Conservation (phyloP, 92 coral and sea anemone genomes). For the Blastomussa wellsi region DNA sequence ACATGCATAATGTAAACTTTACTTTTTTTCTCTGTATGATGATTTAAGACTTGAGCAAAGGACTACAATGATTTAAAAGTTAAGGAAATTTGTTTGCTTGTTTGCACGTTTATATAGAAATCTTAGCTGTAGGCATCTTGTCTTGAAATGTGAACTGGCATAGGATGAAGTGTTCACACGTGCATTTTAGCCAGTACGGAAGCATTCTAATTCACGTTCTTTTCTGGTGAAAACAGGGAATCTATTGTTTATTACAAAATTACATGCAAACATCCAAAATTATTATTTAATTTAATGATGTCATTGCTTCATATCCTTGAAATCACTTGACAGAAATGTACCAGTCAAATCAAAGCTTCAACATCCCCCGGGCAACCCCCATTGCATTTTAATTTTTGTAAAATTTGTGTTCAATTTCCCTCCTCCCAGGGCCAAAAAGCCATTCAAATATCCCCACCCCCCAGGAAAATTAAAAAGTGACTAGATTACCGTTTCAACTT, state of each 20-base stretch:
- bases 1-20: too few relatives aligned
- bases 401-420: too few relatives aligned
- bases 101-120: neutral
- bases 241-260: constrained; percentile 1
- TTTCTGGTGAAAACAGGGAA: neutral
- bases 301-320: neutral
- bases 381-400: too few relatives aligned
- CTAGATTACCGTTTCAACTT: too few relatives aligned
- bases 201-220: neutral
- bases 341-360: neutral
- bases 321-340: neutral
- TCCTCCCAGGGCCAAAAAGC: too few relatives aligned
- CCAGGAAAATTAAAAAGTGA: too few relatives aligned
- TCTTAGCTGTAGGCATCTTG: neutral
- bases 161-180: neutral
- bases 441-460: too few relatives aligned
- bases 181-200: neutral
- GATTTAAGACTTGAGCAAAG: neutral
- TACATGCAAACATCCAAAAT: neutral
- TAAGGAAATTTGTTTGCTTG: neutral
- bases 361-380: too few relatives aligned
- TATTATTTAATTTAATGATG: constrained; percentile 3
- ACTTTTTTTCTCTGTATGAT: too few relatives aligned
- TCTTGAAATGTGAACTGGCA: neutral
- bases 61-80: neutral